Conservation (phyloP, 2,888 invertebrate species). For the Idaea aversata region DNA sequence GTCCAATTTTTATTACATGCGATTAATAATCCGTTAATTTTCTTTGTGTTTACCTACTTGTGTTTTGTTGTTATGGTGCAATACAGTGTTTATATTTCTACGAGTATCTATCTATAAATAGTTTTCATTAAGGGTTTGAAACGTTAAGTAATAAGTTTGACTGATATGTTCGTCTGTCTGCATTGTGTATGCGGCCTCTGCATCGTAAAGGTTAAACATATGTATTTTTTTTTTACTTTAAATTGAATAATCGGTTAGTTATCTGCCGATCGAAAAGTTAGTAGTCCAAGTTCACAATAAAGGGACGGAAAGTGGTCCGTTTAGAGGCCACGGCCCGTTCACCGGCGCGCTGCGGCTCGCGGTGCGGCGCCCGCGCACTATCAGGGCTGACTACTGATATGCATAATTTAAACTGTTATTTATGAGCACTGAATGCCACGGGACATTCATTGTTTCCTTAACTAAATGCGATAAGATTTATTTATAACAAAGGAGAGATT, state of each 20-base stretch:
- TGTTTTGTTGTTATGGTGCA: too few relatives aligned
- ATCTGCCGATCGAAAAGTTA: background rate
- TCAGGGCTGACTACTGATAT: slow-evolving; percentile 12
- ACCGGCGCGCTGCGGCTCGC: background rate
- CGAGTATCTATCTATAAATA: too few relatives aligned
- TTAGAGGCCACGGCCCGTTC: slow-evolving; percentile 60
- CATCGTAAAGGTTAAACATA: too few relatives aligned
- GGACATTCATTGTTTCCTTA: background rate
- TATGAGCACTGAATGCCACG: background rate
- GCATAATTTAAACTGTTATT: background rate
- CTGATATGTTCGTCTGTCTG: too few relatives aligned
- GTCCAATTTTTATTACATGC: too few relatives aligned
- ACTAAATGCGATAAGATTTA: background rate
- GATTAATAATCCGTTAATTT: too few relatives aligned
- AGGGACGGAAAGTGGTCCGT: slow-evolving; percentile 57
- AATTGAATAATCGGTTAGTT: background rate
- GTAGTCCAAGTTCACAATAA: slow-evolving; percentile 40
- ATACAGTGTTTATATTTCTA: too few relatives aligned
- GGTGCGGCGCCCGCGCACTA: slow-evolving; percentile 14
- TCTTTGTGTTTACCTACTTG: too few relatives aligned
- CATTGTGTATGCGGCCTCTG: too few relatives aligned
- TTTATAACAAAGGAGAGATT: background rate
- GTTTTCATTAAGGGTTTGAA: too few relatives aligned
- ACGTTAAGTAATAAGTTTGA: too few relatives aligned
- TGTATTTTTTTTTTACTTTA: too few relatives aligned